Conservation (phyloP, 2,888 invertebrate genomes). For the Pyrocoelia pectoralis region DNA sequence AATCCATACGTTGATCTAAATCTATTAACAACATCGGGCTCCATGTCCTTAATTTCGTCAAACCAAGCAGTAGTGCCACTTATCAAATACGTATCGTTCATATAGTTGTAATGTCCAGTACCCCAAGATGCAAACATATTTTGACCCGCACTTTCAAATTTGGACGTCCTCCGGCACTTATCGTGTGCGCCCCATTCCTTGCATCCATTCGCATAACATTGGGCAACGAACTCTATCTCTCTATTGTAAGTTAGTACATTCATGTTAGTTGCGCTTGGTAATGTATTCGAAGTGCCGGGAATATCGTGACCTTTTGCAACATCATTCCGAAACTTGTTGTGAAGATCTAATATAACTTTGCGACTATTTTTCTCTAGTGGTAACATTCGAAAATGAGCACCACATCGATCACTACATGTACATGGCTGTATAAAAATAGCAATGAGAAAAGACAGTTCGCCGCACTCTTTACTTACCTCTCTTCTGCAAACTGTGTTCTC, state of each 20-base stretch:
- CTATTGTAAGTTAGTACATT: conserved; percentile 3
- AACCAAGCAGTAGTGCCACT: not conserved
- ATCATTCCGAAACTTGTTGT: not conserved
- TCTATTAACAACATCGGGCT: not conserved
- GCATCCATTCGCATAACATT: conserved; percentile 10
- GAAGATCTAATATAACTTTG: not conserved
- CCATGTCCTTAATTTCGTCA: conserved; percentile 5
- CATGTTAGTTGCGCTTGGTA: conserved; percentile 11
- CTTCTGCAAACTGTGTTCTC: conserved; percentile 9
- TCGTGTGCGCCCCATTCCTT: not conserved
- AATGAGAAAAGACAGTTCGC: not conserved
- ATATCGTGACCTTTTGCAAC: conserved; percentile 12
- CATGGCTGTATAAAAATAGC: not conserved
- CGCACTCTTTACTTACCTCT: not conserved
- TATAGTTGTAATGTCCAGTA: not conserved
- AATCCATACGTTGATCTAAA: not conserved
- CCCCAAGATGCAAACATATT: conserved; percentile 3
- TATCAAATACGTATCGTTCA: not conserved
- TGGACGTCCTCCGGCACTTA: not conserved
- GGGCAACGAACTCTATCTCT: conserved; percentile 16
- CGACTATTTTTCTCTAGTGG: not conserved
- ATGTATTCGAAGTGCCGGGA: not conserved
- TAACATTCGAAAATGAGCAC: not conserved
- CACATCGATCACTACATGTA: not conserved
- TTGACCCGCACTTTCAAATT: not conserved